Conservation (phyloP, 2,113 vertebrate species). For the Helogale parvula region DNA sequence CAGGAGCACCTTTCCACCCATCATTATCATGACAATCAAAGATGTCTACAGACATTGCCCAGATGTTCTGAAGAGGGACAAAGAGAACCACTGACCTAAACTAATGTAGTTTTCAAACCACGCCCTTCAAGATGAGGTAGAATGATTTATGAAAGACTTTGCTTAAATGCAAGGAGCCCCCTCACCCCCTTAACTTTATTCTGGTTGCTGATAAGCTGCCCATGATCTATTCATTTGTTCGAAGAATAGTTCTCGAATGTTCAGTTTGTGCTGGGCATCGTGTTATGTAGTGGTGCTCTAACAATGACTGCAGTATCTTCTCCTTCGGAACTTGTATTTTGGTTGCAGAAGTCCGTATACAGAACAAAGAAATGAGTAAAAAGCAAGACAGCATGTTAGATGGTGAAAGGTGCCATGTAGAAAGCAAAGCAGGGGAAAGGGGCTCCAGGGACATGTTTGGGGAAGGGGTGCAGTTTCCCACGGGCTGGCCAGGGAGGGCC, state of each 20-base stretch:
- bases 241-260: neutral
- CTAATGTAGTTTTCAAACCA: neutral
- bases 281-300: neutral
- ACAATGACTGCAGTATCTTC: neutral
- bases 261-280: neutral
- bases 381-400: neutral
- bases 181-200: too few species aligned
- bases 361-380: neutral
- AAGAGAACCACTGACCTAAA: neutral
- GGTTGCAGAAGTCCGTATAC: neutral
- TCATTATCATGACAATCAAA: neutral
- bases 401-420: neutral
- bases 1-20: accelerated
- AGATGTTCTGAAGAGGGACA: neutral
- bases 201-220: neutral
- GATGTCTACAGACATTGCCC: neutral
- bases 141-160: neutral
- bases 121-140: neutral
- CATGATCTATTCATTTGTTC: neutral
- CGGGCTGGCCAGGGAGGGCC: neutral
- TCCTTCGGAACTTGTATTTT: neutral
- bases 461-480: accelerated
- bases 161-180: neutral
- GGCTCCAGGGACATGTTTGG: accelerated
- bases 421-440: neutral